Conservation (phyloP, 2,797 vertebrate genomes). For the Strix occidentalis region DNA sequence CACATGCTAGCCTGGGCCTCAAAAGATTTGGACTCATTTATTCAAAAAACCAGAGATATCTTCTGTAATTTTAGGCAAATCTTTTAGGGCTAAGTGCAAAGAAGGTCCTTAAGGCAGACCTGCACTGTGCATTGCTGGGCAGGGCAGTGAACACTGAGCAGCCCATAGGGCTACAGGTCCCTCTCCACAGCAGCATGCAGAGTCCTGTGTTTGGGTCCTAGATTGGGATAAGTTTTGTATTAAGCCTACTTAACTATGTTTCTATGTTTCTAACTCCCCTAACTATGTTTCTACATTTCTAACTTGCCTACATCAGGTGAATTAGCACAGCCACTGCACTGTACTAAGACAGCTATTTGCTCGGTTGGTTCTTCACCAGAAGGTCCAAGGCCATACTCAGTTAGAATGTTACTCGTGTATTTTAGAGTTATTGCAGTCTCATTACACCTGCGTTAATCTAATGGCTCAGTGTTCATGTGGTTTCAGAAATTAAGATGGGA, state of each 20-base stretch:
- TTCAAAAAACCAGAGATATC: not conserved
- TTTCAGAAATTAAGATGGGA: not conserved
- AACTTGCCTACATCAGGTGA: not conserved
- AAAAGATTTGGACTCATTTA: not conserved
- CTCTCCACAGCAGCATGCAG: not conserved
- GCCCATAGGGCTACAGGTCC: not conserved
- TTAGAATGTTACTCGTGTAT: not conserved
- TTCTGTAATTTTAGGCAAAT: not conserved
- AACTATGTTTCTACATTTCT: not conserved
- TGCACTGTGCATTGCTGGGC: not conserved
- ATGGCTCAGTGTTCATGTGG: not conserved
- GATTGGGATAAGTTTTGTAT: not conserved
- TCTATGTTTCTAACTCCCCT: not conserved
- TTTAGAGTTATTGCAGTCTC: not conserved
- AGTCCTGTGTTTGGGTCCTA: not conserved
- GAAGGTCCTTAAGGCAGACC: not conserved
- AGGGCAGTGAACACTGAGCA: not conserved
- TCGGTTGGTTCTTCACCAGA: not conserved
- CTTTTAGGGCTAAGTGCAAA: not conserved
- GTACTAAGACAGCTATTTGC: not conserved
- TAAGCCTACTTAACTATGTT: not conserved
- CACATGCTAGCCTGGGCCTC: not conserved
- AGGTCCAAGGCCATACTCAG: not conserved
- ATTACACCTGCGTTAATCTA: not conserved
- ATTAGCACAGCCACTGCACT: not conserved